phyloP scores from a whole-genome alignment of 2,888 invertebrate genomes.

The Caenorhabditis sp. region DNA sequence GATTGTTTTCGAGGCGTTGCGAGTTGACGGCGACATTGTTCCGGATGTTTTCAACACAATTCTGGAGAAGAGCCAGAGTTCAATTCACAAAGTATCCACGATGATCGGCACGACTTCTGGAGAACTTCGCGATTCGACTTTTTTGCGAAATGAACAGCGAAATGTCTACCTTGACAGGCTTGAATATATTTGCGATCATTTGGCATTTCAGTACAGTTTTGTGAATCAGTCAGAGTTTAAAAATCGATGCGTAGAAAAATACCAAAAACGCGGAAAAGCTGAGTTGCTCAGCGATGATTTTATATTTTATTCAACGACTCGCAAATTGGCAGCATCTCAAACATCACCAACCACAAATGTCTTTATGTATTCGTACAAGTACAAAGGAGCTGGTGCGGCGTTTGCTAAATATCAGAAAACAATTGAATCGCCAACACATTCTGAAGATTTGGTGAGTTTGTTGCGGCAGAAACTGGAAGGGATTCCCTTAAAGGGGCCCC shows the following conservation, averaged over 20 bases:
- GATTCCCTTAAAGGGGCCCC: too few species aligned
- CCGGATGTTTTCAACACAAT: neutral
- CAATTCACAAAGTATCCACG: slow-evolving; percentile 12
- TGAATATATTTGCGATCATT: slow-evolving; percentile 16
- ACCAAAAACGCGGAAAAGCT: neutral
- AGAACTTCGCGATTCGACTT: slow-evolving; percentile 10
- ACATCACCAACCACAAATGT: neutral
- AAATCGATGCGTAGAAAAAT: neutral
- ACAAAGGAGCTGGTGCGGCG: slow-evolving; percentile 28
- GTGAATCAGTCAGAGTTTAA: slow-evolving; percentile 7
- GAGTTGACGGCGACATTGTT: neutral
- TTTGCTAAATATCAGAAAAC: slow-evolving; percentile 28
- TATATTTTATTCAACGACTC: slow-evolving; percentile 17
- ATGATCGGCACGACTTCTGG: slow-evolving; percentile 22
- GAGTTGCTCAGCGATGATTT: slow-evolving; percentile 25
- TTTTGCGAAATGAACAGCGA: neutral
- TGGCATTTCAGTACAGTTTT: slow-evolving; percentile 14
- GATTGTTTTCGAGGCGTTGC: neutral
- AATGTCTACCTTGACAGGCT: neutral
- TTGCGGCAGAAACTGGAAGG: too few species aligned
- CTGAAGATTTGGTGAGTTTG: slow-evolving; percentile 40
- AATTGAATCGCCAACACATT: slow-evolving; percentile 31
- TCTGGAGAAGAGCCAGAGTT: neutral
- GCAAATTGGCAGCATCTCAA: slow-evolving; percentile 6
- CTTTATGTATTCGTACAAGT: slow-evolving; percentile 25